These are phyloP conservation scores for Sakesphorus luctuosus DNA, from an alignment of 2,113 vertebrate species.

Conservation along the genomic window DNA sequence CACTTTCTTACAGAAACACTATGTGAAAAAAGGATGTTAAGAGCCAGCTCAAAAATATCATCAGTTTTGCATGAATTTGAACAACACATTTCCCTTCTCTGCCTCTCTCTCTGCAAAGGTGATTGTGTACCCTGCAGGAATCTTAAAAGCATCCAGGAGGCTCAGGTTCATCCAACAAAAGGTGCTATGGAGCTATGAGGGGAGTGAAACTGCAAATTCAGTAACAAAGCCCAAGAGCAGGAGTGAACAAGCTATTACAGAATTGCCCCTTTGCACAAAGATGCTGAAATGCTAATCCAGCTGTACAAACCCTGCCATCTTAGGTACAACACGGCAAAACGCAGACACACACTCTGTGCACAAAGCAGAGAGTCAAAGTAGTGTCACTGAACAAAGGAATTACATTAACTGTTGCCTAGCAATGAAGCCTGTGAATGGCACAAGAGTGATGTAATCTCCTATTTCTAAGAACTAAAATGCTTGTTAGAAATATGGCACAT, in stretches of 20 bases:
- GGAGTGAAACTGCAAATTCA: neutral
- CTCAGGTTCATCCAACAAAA: neutral
- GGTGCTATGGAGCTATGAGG: neutral
- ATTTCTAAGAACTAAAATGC: neutral
- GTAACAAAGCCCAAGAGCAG: neutral
- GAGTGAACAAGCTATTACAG: neutral
- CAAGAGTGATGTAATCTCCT: neutral
- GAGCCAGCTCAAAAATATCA: neutral
- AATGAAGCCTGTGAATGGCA: neutral
- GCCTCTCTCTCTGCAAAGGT: neutral
- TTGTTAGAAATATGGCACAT: neutral
- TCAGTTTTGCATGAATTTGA: neutral
- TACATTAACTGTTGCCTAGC: constrained; percentile 43
- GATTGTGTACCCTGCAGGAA: neutral
- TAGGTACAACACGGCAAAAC: neutral
- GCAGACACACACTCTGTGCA: neutral
- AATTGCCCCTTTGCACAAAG: neutral
- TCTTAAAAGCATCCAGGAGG: neutral
- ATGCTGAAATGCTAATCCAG: neutral
- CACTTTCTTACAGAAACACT: neutral
- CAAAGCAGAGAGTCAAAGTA: constrained; percentile 33
- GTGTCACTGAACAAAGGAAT: constrained; percentile 37
- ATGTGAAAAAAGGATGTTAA: neutral
- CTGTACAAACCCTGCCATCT: neutral
- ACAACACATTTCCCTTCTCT: neutral